Base-by-base conservation (phyloP, 2,113 vertebrate species). In the Proterorhinus semilunaris region DNA sequence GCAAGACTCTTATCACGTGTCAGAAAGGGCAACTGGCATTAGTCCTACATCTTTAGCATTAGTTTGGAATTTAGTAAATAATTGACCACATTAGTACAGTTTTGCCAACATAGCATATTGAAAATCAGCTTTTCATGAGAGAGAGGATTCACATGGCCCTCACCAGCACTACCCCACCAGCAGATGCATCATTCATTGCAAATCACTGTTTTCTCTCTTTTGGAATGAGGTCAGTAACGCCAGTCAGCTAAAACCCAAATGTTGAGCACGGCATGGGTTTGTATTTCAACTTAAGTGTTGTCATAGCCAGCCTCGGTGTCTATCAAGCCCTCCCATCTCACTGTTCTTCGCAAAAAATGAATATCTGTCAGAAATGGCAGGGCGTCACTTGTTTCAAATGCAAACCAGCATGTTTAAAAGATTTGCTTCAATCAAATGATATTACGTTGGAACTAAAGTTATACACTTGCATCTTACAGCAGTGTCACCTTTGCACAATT, bases 381-480 rank as follows among this genome's bases (percentile, higher is more conserved):
- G 83, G 72, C 72, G 80, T 84, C 82, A 80, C 65, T 83, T 79
- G 82, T 85, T 90, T 87, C 70, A 87, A 83, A 87, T 88, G 79
- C 80, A 90, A 88, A 88, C 79, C 59, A 87, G 77, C 75, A 71
- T 71, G 72, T 82, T 86, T 87, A 81, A 86, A 87, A 84, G 75
- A 86, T 67, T 63, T 79, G 67, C 71, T 78, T 5, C n/a, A 78
- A 83, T 88, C 82, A 82, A 85, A 75, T 67, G 80, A 78, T 74
- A 75, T 78, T 53, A 66, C 66, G 75, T 83, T 85, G 65, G 81
- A 83, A 71, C 79, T 63, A 66, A 55, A 77, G 65, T 57, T 62
- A 79, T 78, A 78, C 78, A 76, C 53, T 81, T 86, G 86, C 84
- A 80, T 80, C 47, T 81, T 69, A 76, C 79, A 73, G 66, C 52